Conservation (phyloP, 2,888 invertebrate genomes). For the Epistrophe eligans region DNA sequence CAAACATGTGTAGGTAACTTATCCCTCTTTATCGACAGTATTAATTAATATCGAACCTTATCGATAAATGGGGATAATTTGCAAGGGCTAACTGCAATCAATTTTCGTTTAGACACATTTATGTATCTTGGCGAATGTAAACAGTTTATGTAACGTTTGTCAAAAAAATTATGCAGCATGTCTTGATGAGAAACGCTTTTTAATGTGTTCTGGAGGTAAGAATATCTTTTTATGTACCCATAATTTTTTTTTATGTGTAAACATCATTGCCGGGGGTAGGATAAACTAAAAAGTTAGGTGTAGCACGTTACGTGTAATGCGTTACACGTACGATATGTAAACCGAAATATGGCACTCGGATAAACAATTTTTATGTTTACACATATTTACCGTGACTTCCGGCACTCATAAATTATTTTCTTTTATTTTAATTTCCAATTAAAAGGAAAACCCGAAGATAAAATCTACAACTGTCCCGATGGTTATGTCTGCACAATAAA, state of each 20-base stretch:
- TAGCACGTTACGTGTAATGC: too few species aligned
- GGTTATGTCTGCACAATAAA: constrained; percentile 73
- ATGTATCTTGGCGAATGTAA: background rate
- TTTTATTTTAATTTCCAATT: too few species aligned
- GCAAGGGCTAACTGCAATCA: background rate
- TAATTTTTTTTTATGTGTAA: background rate
- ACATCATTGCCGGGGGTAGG: too few species aligned
- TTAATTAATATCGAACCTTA: too few species aligned
- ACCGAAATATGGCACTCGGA: too few species aligned
- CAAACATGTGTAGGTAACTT: background rate
- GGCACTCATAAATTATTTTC: too few species aligned
- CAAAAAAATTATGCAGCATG: constrained; percentile 75
- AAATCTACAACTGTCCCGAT: constrained; percentile 67
- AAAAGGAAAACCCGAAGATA: constrained; percentile 35
- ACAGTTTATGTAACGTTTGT: constrained; percentile 72
- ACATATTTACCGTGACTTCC: too few species aligned
- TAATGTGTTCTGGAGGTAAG: constrained; percentile 68
- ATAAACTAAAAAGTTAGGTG: too few species aligned
- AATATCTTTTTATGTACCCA: too few species aligned
- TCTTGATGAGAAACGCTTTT: constrained; percentile 73
- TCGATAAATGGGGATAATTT: too few species aligned
- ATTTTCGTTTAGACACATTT: constrained; percentile 33
- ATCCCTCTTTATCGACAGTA: background rate
- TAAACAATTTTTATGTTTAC: too few species aligned
- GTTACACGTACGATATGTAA: too few species aligned